Conservation (phyloP, 2,113 vertebrate genomes). For the Butastur rufipennis region DNA sequence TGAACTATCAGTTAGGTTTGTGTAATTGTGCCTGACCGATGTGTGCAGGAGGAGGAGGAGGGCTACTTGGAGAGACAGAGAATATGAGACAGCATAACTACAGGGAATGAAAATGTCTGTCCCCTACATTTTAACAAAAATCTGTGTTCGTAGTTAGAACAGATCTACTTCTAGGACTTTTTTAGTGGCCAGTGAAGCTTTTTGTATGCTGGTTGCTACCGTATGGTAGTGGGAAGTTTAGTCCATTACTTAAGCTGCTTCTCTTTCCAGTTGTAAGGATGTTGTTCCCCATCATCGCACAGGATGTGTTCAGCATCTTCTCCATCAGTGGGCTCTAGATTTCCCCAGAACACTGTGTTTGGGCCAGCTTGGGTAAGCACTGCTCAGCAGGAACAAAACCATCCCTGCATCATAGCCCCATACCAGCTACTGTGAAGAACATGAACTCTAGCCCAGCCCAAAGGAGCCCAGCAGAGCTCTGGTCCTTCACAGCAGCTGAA, state of each 20-base stretch:
- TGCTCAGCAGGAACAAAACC: too few relatives aligned
- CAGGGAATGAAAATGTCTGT: neutral
- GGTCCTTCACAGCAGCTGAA: neutral
- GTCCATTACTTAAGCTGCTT: neutral
- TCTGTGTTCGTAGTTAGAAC: neutral
- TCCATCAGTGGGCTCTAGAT: neutral
- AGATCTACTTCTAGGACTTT: neutral
- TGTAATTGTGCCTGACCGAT: neutral
- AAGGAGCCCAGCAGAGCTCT: neutral
- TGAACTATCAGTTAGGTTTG: neutral
- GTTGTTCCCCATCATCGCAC: neutral
- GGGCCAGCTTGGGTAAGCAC: neutral
- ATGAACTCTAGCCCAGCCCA: too few relatives aligned
- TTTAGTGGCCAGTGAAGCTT: neutral
- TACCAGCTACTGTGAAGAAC: too few relatives aligned
- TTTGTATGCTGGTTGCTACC: neutral
- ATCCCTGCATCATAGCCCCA: too few relatives aligned
- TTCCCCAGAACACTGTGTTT: neutral
- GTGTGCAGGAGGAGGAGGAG: neutral
- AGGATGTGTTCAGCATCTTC: neutral
- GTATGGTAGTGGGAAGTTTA: neutral
- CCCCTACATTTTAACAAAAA: neutral
- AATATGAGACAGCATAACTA: fast-evolving
- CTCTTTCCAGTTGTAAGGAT: neutral
- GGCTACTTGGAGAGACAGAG: neutral